phyloP scores from a whole-genome alignment of 2,113 vertebrate genomes.

The Actinemys pallida region DNA sequence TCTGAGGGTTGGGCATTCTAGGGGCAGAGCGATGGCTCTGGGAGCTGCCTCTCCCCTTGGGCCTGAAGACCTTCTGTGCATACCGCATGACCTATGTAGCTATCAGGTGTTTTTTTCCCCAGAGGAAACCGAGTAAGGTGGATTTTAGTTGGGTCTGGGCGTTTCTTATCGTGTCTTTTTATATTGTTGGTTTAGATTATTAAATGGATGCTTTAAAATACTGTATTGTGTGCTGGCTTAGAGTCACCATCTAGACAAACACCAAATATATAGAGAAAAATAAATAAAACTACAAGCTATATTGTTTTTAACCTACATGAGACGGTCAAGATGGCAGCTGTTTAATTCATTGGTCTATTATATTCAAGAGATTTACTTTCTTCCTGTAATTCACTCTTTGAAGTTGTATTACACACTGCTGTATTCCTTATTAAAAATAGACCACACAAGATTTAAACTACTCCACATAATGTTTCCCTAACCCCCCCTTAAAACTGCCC shows the following conservation, averaged over 20 bases:
- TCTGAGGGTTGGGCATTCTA: not conserved
- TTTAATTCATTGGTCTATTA: slow-evolving; percentile 25
- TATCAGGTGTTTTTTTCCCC: not conserved
- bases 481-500: not conserved
- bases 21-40: not conserved
- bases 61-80: not conserved
- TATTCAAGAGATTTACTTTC: not conserved
- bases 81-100: not conserved
- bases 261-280: not conserved
- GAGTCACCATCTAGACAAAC: not conserved
- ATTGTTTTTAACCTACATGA: not conserved
- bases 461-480: not conserved
- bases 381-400: not conserved
- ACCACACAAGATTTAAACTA: not conserved
- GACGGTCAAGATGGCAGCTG: not conserved
- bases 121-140: not conserved
- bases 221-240: not conserved
- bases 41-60: not conserved
- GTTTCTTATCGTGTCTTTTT: not conserved
- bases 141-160: not conserved
- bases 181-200: not conserved
- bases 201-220: not conserved
- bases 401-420: not conserved
- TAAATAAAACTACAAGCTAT: not conserved
- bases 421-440: not conserved